Conservation (phyloP, 2,113 vertebrate genomes). For the Microtus oregoni region DNA sequence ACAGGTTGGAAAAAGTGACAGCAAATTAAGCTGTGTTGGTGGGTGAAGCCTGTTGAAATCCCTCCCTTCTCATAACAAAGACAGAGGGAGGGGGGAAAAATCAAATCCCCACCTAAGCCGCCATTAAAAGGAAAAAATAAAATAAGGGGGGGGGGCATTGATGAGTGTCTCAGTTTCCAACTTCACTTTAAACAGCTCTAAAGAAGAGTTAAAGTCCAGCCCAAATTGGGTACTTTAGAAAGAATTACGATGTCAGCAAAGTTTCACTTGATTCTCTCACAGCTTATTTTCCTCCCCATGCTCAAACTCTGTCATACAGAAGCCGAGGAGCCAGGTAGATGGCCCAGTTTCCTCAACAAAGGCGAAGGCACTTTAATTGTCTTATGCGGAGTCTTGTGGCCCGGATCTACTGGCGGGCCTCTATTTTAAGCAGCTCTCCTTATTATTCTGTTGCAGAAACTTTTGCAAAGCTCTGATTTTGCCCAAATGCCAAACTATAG, state of each 20-base stretch:
- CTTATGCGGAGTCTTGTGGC: slow-evolving; percentile 60
- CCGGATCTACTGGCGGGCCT: slow-evolving; percentile 69
- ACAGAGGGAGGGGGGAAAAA: not conserved
- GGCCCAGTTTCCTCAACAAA: slow-evolving; percentile 72
- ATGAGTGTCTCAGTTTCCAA: slow-evolving; percentile 31
- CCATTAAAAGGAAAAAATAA: not conserved
- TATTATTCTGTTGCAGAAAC: slow-evolving; percentile 65
- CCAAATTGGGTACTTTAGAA: not conserved
- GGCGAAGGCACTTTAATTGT: slow-evolving; percentile 64
- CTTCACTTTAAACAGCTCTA: slow-evolving; percentile 26
- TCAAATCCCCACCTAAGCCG: not conserved
- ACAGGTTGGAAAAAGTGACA: not conserved
- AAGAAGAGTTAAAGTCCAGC: slow-evolving; percentile 20
- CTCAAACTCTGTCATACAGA: not conserved
- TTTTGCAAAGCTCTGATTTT: slow-evolving; percentile 73
- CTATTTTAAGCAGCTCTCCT: slow-evolving; percentile 76
- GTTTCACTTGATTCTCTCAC: slow-evolving; percentile 42
- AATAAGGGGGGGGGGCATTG: not conserved
- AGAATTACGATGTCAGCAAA: slow-evolving; percentile 21
- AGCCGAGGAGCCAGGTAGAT: not conserved
- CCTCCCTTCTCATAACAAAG: slow-evolving; percentile 16
- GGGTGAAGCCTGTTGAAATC: not conserved
- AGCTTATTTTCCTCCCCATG: slow-evolving; percentile 51
- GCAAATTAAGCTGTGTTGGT: slow-evolving; percentile 11
- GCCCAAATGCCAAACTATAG: slow-evolving; percentile 52